Evolutionary conservation across 2,888 invertebrate species (phyloP), one percentile per base, ranked within the genome.

Genomic region (Dastarcus helophoroides): DNA sequence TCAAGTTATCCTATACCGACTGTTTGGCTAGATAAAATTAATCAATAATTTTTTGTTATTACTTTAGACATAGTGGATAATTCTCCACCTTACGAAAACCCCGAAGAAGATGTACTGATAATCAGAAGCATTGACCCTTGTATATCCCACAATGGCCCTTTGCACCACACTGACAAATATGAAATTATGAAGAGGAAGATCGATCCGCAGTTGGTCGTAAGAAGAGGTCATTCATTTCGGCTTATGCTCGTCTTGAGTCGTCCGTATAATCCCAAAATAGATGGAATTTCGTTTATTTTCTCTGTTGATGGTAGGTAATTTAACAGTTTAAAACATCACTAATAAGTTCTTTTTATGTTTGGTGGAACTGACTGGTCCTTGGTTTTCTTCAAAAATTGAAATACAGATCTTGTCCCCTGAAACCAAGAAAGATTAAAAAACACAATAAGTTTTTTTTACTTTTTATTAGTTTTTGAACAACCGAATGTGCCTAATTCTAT

Each of bases 201-300:
- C 28, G 54, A 57, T 22, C 71, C 73, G 25, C 69, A 76, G 39
- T 66, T 89, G 26, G 80, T 93, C 1, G 69, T 90, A 4, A 69
- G 91, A 37, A 68, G 91, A 39, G 91, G 91, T 4, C 85, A 89
- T 58, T 65, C 78, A 13, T 90, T 93, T 60, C 69, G 68, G 50
- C 55, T 85, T 24, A 73, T 76, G 45, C 64, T 91, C 31, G 68
- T 70, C 8, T 69, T 89, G 35, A 83, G 77, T 49, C 69, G 86
- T 28, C 72, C 78, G 8, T 91, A 79, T 56, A 73, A 80, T 46
- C 69, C 75, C 11, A 67, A 66, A 9, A 73, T 65, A 49, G 90
- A 91, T 60, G 84, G 79, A 4, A 66, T 91, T 24, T 84, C 84
- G 21, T 77, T 90, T 45, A 80, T 89, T 33, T 88, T 90, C 53